Percentiles rank a stretch among this genome's conserved stretches.
These are phyloP conservation scores for Nesidiocoris tenuis DNA, from an alignment of 2,888 invertebrate species.

Conservation along the genomic window DNA sequence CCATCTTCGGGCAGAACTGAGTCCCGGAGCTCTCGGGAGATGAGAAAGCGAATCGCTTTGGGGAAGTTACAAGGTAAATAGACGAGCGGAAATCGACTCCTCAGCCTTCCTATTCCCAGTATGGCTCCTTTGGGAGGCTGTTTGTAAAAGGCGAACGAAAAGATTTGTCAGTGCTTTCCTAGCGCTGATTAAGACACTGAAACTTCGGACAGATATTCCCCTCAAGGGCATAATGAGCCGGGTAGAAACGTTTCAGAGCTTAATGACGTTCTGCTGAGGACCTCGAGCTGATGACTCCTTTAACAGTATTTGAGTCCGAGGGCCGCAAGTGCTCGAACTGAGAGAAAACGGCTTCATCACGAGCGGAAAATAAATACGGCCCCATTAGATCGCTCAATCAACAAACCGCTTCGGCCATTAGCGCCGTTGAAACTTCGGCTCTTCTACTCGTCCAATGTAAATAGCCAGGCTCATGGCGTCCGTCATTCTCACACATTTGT, in stretches of 20 bases:
- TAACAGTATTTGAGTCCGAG: slow-evolving; percentile 40
- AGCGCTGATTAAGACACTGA: slow-evolving; percentile 38
- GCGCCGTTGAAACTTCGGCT: slow-evolving; percentile 16
- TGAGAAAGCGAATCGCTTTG: too few relatives aligned
- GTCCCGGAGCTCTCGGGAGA: too few relatives aligned
- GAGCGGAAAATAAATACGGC: slow-evolving; percentile 36
- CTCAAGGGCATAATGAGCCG: slow-evolving; percentile 32
- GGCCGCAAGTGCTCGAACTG: neutral
- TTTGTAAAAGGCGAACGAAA: slow-evolving; percentile 41
- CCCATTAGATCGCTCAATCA: slow-evolving; percentile 42
- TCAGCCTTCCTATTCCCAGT: slow-evolving; percentile 2
- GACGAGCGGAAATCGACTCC: slow-evolving; percentile 21
- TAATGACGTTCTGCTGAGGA: slow-evolving; percentile 32
- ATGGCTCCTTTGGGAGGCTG: slow-evolving; percentile 19
- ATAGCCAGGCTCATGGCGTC: slow-evolving; percentile 40
- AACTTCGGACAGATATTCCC: slow-evolving; percentile 33
- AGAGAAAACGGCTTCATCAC: slow-evolving; percentile 27
- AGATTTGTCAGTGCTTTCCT: slow-evolving; percentile 38
- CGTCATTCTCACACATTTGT: slow-evolving; percentile 42
- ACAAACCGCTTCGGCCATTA: slow-evolving; percentile 32
- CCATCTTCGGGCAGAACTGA: too few relatives aligned
- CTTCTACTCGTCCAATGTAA: slow-evolving; percentile 21
- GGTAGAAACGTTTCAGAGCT: slow-evolving; percentile 13
- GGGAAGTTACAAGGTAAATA: slow-evolving; percentile 28
- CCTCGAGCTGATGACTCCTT: slow-evolving; percentile 34